Base-by-base conservation (phyloP, 2,888 invertebrate species). In the Toxonevra muliebris region DNA sequence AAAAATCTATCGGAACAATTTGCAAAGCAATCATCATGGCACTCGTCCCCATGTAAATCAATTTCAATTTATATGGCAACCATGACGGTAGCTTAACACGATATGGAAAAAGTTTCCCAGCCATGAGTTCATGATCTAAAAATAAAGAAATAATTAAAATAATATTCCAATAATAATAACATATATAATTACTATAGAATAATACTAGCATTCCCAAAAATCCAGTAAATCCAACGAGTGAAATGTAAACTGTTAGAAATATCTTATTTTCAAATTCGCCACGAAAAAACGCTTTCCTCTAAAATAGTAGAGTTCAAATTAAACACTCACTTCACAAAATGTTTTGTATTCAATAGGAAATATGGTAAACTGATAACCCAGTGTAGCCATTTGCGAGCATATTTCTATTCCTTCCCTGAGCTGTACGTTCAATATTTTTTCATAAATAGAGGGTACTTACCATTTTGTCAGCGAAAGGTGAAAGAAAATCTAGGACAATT, bases 31-130 rank as follows among this genome's bases (percentile, higher is more conserved):
- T 61, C 1, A 79, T 17, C 0, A 72, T 12, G 1, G 75, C 74
- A 8, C 75, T 69, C 0, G 75, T 0, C 0, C 78, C 74, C 76
- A 77, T 81, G 19, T 77, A 80, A 1, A 71, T 41, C 15, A 76
- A 42, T 61, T 77, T 75, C 2, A 72, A 0, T 9, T 9, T 17
- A 8, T 58, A 60, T 0, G 79, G 76, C 48, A 80, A 1, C 52
- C 73, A 75, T 0, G 61, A 42, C 0, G 81, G 80, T 48, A 80
- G 42, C 10, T 66, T 53, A 0, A 70, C 75, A 12, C 76, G 73
- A 61, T 69, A 81, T 0, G 81, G 82, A 70, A 81, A 80, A 12
- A 68, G 66, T 61, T 73, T 55, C 1, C 77, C 79, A 13, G 74
- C 77, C 11, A 75, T 68, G 9, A 2, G 30, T 7, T 66, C 69